Conservation (phyloP, 1,140 invertebrate genomes). For the Hyphantria cunea region DNA sequence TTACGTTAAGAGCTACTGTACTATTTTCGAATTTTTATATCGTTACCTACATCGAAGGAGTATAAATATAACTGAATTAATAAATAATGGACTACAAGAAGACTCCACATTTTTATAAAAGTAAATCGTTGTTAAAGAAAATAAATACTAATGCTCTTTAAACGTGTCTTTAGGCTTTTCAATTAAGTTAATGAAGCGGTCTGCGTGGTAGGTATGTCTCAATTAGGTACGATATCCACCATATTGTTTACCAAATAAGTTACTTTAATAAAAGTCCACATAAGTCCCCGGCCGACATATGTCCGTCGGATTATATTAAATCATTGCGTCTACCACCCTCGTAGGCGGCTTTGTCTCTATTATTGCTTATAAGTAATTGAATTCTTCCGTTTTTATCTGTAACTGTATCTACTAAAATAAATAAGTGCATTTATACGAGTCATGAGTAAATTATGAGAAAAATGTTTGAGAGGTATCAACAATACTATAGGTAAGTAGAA, state of each 20-base stretch:
- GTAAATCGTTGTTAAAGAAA: background rate
- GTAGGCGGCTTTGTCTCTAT: conserved; percentile 40
- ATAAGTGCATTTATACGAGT: too few species aligned
- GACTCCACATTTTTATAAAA: too few species aligned
- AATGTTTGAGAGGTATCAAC: too few species aligned
- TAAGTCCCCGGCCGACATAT: conserved; percentile 60
- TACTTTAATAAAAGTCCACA: conserved; percentile 62
- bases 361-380: conserved; percentile 45
- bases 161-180: conserved; percentile 5
- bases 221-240: conserved; percentile 19
- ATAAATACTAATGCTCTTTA: conserved; percentile 1
- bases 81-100: too few species aligned
- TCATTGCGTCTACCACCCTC: conserved; percentile 49
- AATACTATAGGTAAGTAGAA: too few species aligned
- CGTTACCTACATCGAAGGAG: conserved; percentile 6
- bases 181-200: conserved; percentile 28
- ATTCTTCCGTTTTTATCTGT: conserved; percentile 21
- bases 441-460: too few species aligned
- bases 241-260: conserved; percentile 63
- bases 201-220: conserved; percentile 17
- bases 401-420: background rate
- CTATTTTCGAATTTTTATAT: conserved; percentile 2
- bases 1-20: background rate
- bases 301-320: conserved; percentile 63
- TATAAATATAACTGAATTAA: background rate